Evolutionary conservation across 2,888 invertebrate species (phyloP).

Genomic region (Alloscopus bannaensis): DNA sequence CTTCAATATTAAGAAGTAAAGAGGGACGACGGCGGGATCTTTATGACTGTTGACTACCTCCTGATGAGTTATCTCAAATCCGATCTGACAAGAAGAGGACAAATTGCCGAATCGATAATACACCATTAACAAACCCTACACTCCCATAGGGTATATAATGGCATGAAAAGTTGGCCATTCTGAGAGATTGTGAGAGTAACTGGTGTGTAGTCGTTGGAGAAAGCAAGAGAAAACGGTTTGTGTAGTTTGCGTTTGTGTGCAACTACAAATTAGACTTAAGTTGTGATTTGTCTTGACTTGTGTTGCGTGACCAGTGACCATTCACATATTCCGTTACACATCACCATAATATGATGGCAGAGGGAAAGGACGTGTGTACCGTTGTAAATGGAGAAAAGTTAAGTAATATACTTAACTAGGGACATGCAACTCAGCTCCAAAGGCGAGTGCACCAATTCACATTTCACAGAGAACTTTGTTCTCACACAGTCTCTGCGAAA

Average conservation of each 20-base stretch:
- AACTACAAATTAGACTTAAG: constrained; percentile 65
- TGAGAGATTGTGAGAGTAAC: too few relatives aligned
- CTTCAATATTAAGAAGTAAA: constrained; percentile 51
- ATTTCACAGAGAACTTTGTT: too few relatives aligned
- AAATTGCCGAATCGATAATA: constrained; percentile 70
- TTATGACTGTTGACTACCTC: constrained; percentile 60
- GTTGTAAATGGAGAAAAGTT: constrained; percentile 39
- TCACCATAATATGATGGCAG: constrained; percentile 41
- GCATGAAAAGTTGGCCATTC: too few relatives aligned
- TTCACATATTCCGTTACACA: constrained; percentile 56
- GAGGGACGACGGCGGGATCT: constrained; percentile 42
- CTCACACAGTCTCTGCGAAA: not conserved
- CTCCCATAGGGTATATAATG: too few relatives aligned
- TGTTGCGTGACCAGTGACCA: constrained; percentile 55
- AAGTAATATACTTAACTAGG: constrained; percentile 19
- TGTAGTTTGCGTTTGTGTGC: constrained; percentile 32
- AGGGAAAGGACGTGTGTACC: not conserved
- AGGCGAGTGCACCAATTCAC: too few relatives aligned
- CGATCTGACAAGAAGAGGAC: constrained; percentile 68
- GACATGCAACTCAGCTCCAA: constrained; percentile 8
- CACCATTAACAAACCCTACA: constrained; percentile 33
- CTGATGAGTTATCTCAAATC: constrained; percentile 67
- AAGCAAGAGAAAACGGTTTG: constrained; percentile 29
- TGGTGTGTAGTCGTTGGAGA: not conserved
- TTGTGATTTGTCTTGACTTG: constrained; percentile 61